Conservation (phyloP, 2,888 invertebrate species). For the Troilus luridus region DNA sequence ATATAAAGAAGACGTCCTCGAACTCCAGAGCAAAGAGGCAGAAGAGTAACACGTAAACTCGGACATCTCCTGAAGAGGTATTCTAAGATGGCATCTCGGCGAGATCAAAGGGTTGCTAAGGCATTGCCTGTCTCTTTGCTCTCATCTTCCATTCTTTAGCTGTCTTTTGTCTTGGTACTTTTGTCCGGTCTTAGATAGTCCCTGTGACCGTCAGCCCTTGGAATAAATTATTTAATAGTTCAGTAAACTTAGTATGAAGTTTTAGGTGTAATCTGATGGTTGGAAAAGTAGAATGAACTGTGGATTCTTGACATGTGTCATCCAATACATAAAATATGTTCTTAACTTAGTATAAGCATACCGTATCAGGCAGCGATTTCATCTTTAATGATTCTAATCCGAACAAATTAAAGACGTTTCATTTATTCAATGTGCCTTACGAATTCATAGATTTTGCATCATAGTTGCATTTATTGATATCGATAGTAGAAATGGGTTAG, state of each 20-base stretch:
- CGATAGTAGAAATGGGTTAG: too few species aligned
- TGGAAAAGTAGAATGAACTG: too few species aligned
- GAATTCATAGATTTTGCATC: too few species aligned
- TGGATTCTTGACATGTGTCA: too few species aligned
- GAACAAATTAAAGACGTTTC: too few species aligned
- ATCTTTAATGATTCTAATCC: too few species aligned
- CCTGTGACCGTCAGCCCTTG: background rate
- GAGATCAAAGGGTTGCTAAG: conserved; percentile 23
- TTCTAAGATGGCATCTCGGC: conserved; percentile 43
- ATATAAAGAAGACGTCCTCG: conserved; percentile 21
- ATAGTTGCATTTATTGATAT: too few species aligned
- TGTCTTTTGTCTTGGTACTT: conserved; percentile 13
- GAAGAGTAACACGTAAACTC: conserved; percentile 22
- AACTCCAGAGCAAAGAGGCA: background rate
- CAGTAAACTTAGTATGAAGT: background rate
- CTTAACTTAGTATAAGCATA: too few species aligned
- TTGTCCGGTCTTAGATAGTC: conserved; percentile 35
- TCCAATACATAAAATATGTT: too few species aligned
- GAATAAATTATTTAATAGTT: conserved; percentile 33
- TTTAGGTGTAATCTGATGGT: background rate
- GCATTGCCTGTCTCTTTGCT: conserved; percentile 40
- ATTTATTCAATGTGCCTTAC: too few species aligned
- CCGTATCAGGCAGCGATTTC: too few species aligned
- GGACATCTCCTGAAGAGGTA: background rate
- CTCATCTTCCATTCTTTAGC: conserved; percentile 2